Evolutionary conservation across 2,797 vertebrate species (phyloP).

Genomic region (Perodicticus potto): DNA sequence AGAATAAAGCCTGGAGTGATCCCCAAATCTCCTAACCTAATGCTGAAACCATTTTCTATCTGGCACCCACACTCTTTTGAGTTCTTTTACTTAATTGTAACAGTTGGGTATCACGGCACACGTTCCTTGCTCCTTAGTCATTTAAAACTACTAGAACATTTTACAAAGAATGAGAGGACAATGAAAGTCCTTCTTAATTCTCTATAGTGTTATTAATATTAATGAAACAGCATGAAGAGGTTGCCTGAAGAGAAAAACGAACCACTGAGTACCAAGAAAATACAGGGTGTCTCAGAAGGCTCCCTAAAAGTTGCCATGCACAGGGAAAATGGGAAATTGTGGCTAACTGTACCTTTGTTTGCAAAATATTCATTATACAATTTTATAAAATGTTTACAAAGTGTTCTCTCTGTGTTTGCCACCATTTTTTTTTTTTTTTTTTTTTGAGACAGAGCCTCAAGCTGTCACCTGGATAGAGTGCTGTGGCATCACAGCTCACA

Average conservation of each 20-base stretch:
- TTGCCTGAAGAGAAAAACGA: not conserved
- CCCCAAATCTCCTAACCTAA: not conserved
- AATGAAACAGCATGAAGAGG: constrained; percentile 31
- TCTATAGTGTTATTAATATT: constrained; percentile 50
- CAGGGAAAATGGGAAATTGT: too few species aligned
- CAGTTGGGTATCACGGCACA: not conserved
- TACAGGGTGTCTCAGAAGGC: not conserved
- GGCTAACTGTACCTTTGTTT: too few species aligned
- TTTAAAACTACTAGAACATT: constrained; percentile 43
- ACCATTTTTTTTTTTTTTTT: too few species aligned
- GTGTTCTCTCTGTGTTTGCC: too few species aligned
- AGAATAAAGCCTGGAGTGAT: not conserved
- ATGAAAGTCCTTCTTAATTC: not conserved
- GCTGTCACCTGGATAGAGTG: too few species aligned
- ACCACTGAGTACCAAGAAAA: not conserved
- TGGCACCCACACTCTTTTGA: not conserved
- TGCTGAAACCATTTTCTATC: not conserved
- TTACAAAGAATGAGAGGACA: not conserved
- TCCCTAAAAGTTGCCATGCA: too few species aligned
- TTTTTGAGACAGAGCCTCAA: too few species aligned
- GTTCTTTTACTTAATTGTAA: constrained; percentile 17
- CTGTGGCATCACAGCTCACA: too few species aligned
- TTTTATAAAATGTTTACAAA: too few species aligned
- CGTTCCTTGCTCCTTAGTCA: not conserved
- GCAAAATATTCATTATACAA: too few species aligned